Conservation (phyloP, 2,888 invertebrate genomes). For the Argynnis bischoffii region DNA sequence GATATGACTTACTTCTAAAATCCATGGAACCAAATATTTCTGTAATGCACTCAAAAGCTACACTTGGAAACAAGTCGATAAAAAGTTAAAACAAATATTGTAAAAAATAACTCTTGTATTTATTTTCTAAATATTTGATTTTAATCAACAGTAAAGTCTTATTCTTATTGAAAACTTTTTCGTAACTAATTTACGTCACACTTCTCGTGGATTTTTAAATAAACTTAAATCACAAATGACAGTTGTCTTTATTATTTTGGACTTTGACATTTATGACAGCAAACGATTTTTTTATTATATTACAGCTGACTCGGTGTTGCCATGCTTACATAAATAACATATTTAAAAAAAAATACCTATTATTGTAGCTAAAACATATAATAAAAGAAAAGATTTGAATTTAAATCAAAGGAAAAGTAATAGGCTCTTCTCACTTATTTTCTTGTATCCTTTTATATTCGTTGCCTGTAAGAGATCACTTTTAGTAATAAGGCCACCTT, state of each 20-base stretch:
- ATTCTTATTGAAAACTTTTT: conserved; percentile 7
- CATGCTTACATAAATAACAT: not conserved
- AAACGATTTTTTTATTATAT: not conserved
- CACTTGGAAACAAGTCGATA: too few species aligned
- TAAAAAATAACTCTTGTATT: not conserved
- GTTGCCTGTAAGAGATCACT: too few species aligned
- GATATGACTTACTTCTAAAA: too few species aligned
- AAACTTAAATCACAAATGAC: not conserved
- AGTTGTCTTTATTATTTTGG: not conserved
- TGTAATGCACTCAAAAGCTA: too few species aligned
- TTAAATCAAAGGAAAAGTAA: too few species aligned
- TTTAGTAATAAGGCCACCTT: too few species aligned
- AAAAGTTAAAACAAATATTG: too few species aligned
- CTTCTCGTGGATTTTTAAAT: conserved; percentile 12
- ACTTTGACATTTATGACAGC: conserved; percentile 3
- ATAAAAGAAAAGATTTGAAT: too few species aligned
- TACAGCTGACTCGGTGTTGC: conserved; percentile 7
- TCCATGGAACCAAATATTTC: too few species aligned
- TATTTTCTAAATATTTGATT: not conserved
- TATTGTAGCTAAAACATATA: too few species aligned
- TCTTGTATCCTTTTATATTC: too few species aligned
- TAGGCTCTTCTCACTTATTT: too few species aligned
- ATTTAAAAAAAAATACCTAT: not conserved
- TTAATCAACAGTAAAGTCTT: not conserved
- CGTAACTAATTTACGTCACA: conserved; percentile 18